Conservation (phyloP, 2,797 vertebrate species). For the Trichosurus vulpecula region DNA sequence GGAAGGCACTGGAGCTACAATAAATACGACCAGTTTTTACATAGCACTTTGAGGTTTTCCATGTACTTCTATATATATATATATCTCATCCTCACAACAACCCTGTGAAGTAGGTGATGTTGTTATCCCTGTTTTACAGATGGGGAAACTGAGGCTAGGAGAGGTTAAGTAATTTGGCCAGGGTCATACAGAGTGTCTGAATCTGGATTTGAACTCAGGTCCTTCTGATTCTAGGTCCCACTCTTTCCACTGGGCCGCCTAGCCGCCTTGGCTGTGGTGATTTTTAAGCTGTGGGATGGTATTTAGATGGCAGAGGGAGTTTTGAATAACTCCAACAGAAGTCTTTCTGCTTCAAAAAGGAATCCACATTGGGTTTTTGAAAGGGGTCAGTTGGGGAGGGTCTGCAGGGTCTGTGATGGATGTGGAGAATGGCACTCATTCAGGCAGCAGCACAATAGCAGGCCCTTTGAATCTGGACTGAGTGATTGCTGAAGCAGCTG, state of each 20-base stretch:
- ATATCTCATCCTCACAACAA: background rate
- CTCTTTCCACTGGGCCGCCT: background rate
- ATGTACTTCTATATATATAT: background rate
- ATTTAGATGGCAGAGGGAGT: background rate
- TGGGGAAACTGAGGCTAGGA: background rate
- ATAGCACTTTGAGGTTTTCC: background rate
- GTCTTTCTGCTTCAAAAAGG: background rate
- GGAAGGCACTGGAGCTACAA: background rate
- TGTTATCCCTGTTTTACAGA: background rate
- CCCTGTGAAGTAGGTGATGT: background rate
- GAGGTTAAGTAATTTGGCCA: background rate
- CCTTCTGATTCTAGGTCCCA: background rate
- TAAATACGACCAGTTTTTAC: background rate
- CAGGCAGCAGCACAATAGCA: background rate
- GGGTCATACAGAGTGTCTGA: background rate
- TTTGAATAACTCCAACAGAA: background rate
- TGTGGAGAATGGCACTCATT: background rate
- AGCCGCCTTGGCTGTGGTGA: background rate
- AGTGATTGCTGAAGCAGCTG: background rate
- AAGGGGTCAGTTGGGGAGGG: background rate
- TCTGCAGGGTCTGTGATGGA: background rate
- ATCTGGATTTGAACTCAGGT: background rate
- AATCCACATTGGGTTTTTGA: background rate
- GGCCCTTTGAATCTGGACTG: background rate
- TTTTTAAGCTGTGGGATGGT: background rate